Evolutionary conservation across 2,888 invertebrate genomes (phyloP), one percentile per base, ranked within the genome.

Genomic region (Pyrrhosoma nymphula): DNA sequence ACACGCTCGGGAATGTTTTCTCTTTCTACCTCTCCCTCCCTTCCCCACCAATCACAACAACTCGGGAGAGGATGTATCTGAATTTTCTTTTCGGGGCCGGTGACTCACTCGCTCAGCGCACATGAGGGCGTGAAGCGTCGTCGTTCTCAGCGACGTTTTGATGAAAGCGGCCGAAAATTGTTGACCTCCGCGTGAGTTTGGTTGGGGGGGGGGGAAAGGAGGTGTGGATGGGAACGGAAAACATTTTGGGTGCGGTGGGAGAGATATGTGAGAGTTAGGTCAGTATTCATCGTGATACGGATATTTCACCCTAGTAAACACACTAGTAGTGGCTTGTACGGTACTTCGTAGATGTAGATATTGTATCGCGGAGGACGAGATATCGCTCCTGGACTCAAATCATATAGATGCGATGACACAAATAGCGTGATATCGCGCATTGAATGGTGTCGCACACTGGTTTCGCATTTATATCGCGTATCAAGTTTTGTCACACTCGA

Each of bases 21-120:
- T 69, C 93, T 93, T 93, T 93, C 93, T 69, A 26, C 69, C 93
- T 63, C 75, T 75, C 63, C 26, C 10, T 75, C 75, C 47, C 10
- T 8, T 18, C 30, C 6, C 56, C n/a, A 16, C 14, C 56, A 56
- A n/a, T 8, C 55, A 30, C 8, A n/a, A 8, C 39, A 35, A 0
- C 35, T 30, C 30, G 88, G 39, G 39, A 39, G 47, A 39, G 69
- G 39, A 47, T 63, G 60, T 91, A 63, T 39, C 90, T 47, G 88
- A 18, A 39, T 88, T 20, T 39, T 23, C 30, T 8, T 23, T 16
- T 20, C 35, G 39, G 18, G 14, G 6, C 88, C 20, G 39, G 47
- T 23, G 39, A 47, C 39, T 56, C 60, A 56, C 91, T 93, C 39
- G 23, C 75, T n/a, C 30, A 10, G 8, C n/a, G 75, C 63, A 4